Evolutionary conservation across 2,113 vertebrate genomes (phyloP), one percentile per base, ranked within the genome.

Genomic region (Scophthalmus maximus): DNA sequence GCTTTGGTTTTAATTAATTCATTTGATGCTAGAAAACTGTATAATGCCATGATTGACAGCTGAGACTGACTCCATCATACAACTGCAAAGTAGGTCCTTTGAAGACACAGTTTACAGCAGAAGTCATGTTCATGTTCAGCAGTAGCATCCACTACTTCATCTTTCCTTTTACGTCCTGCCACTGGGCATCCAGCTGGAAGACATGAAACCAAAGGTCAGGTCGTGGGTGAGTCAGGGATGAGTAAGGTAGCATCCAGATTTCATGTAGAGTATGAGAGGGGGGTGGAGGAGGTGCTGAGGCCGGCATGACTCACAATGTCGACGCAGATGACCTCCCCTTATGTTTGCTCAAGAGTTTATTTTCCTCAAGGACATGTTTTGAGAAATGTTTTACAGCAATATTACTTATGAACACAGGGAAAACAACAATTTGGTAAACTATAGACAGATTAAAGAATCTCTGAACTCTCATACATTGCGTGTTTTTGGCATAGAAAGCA

Each of bases 171-270:
- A 84, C 78, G 68, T 57, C 30, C 58, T 55, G 50, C 83, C 72
- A 60, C 17, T 46, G 63, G 75, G 78, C 70, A 52, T 62, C n/a
- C 12, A 78, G 79, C 69, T 78, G 65, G 47, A 73, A 76, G 59
- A 79, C 72, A 79, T 82, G 76, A 79, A 84, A 76, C 71, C 68
- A 78, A 76, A 87, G 82, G 87, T 88, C 87, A 88, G 62, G 36
- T 46, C 18, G 47, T 29, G 40, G 62, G 73, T 73, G 70, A 81
- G 67, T 52, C 58, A 72, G 34, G 40, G 62, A 76, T 73, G 70
- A 81, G 67, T 52, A 62, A 72, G n/a, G 38, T 38, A 36, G 63
- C 56, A 65, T 73, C 67, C 76, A 61, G 49, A 82, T 76, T 52
- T 46, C 65, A 60, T 77, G 51, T 57, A 60, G 65, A 58, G 71